phyloP scores from a whole-genome alignment of 64 coral and sea anemone genomes.

The Platygyra sinensis region DNA sequence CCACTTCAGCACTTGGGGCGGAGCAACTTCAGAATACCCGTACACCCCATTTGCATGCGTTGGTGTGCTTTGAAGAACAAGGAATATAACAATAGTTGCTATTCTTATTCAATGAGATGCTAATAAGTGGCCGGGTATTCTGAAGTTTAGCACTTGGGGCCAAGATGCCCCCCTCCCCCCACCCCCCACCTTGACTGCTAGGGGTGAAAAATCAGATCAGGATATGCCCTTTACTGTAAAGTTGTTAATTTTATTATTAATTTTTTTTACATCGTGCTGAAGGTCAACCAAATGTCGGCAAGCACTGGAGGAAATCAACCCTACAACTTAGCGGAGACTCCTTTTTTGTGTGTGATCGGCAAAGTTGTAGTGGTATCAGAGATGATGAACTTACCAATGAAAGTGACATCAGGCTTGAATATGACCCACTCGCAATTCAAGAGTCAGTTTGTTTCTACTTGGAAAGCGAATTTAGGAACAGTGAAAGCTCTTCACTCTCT shows the following conservation, averaged over 20 bases:
- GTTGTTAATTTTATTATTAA: neutral
- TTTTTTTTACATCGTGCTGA: neutral
- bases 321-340: neutral
- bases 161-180: no score
- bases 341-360: neutral
- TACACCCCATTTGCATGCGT: no score
- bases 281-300: neutral
- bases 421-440: conserved; percentile 47
- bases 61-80: no score
- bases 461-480: conserved; percentile 35
- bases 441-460: conserved; percentile 47
- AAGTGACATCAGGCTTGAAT: conserved; percentile 32
- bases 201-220: no score
- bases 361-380: neutral
- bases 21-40: no score
- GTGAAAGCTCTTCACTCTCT: neutral
- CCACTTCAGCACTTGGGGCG: no score
- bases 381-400: conserved; percentile 2
- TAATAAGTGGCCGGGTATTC: no score
- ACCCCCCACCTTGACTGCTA: no score
- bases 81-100: no score
- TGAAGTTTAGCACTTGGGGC: no score
- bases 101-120: no score
- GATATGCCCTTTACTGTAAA: neutral
- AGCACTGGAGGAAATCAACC: conserved; percentile 2